Evolutionary conservation across 1,140 invertebrate genomes (phyloP).

Genomic region (Temnothorax curvispinosus): DNA sequence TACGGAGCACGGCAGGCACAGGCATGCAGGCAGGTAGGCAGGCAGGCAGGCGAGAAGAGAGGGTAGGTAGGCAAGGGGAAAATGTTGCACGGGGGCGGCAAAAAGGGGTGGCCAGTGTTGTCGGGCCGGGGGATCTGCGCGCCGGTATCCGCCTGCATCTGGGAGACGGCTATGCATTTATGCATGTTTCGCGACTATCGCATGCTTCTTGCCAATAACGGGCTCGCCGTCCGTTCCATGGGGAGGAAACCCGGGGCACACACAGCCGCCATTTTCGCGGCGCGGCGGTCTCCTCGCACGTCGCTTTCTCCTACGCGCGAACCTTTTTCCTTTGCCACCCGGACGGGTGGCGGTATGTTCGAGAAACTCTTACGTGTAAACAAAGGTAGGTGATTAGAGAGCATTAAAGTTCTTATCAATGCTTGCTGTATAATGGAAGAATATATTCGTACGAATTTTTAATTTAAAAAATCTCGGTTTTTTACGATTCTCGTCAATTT

Average conservation of each 20-base stretch:
- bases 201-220: slow-evolving; percentile 83
- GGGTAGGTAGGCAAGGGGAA: neutral
- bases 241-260: slow-evolving; percentile 60
- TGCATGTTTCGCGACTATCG: slow-evolving; percentile 82
- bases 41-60: neutral
- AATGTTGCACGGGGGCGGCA: slow-evolving; percentile 66
- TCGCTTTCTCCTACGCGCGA: neutral
- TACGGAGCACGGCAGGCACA: slow-evolving; percentile 1
- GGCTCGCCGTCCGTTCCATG: slow-evolving; percentile 71
- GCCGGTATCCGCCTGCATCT: slow-evolving; percentile 77
- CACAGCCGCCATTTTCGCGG: slow-evolving; percentile 66
- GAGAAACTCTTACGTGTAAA: neutral
- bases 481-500: neutral
- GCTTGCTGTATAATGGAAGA: neutral
- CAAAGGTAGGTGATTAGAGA: neutral
- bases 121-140: slow-evolving; percentile 76
- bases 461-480: neutral
- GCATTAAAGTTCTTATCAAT: neutral
- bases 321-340: neutral
- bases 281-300: neutral
- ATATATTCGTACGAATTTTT: neutral
- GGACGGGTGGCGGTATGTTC: neutral
- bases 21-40: neutral
- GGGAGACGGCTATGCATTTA: slow-evolving; percentile 80
- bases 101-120: slow-evolving; percentile 77